Conservation (phyloP, 2,888 invertebrate species). For the Melinaea menophilus region DNA sequence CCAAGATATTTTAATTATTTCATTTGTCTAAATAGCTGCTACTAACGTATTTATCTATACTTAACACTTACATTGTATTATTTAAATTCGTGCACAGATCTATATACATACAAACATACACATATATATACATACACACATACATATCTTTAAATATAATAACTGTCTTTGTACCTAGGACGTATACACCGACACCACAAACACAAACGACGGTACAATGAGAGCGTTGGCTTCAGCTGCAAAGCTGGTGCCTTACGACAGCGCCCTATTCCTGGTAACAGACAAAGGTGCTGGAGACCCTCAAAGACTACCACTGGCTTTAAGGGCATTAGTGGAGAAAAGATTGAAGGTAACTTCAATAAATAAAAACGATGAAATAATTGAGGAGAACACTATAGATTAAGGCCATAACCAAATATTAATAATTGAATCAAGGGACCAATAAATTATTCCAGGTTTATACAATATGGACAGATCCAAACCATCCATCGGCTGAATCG, state of each 20-base stretch:
- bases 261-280: conserved; percentile 80
- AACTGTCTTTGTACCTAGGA: conserved; percentile 41
- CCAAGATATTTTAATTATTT: too few species aligned
- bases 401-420: not conserved
- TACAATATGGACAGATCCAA: conserved; percentile 68
- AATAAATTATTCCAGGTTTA: conserved; percentile 52
- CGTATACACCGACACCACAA: conserved; percentile 51
- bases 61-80: too few species aligned
- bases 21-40: too few species aligned
- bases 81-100: too few species aligned
- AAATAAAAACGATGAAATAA: too few species aligned
- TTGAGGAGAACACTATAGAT: too few species aligned
- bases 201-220: conserved; percentile 75
- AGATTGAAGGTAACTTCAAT: conserved; percentile 49
- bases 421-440: not conserved
- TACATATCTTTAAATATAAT: not conserved
- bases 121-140: too few species aligned
- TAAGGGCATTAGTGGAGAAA: conserved; percentile 65
- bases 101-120: too few species aligned
- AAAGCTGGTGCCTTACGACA: conserved; percentile 79
- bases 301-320: conserved; percentile 55
- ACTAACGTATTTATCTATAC: too few species aligned
- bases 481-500: conserved; percentile 51
- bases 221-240: conserved; percentile 78
- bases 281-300: conserved; percentile 75